Evolutionary conservation across 2,113 vertebrate genomes (phyloP), one percentile per base, ranked within the genome.

Genomic region (Urocynchramus pylzowi): DNA sequence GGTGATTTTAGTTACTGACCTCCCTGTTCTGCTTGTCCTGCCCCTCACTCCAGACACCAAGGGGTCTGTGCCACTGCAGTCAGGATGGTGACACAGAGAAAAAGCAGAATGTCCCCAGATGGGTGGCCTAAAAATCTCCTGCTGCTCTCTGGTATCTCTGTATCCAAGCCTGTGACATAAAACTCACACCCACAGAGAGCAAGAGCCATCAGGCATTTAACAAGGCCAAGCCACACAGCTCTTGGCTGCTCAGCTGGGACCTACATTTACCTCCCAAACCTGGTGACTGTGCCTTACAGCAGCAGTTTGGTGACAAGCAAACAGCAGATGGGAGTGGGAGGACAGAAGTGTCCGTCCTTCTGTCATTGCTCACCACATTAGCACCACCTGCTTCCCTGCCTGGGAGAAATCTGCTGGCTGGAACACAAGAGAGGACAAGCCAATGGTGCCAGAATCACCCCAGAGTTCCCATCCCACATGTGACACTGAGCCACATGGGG

Each of bases 301-400:
- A 92, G 77, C 65, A 82, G 16, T 44, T 35, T 57, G 70, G 49
- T 61, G 65, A 57, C 35, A 73, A 65, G 84, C 67, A 69, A 76
- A 84, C 67, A 89, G 93, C 83, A 88, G 89, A 87, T 93, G 91
- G 81, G 59, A 87, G 61, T 27, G 61, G 73, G 61, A 89, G 77
- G 93, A 93, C 3, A 3, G 80, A 75, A 78, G 52, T 20, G 49
- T 78, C 61, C 8, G 6, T 81, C 60, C 86, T 93, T 69, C 84
- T 91, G 80, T 76, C 73, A 45, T 16, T 84, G 67, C 31, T 70
- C 76, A 71, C 41, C 70, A 75, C 49, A 18, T 53, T 42, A 71
- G 11, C 75, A 67, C 86, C 81, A 96, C 78, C 85, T 94, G 82
- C 78, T 76, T 49, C 91, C 45, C 74, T 59, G 61, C 78, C 89